Conservation (phyloP, 2,113 vertebrate species). For the Phrynocephalus versicolor region DNA sequence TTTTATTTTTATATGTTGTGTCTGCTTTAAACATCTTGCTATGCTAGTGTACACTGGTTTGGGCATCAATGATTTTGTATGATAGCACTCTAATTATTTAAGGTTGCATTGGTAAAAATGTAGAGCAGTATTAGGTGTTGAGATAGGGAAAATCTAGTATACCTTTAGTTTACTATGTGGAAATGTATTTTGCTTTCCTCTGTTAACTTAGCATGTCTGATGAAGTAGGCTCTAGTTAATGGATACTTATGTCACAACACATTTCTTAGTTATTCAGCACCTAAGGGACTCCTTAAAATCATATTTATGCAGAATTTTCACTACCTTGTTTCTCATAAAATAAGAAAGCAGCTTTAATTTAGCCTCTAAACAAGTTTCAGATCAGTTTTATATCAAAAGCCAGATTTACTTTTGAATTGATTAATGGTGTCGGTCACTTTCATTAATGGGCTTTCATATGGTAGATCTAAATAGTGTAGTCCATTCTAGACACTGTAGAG, state of each 20-base stretch:
- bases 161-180: neutral
- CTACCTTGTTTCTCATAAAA: neutral
- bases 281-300: neutral
- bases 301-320: neutral
- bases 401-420: neutral
- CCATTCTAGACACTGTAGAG: neutral
- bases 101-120: neutral
- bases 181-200: neutral
- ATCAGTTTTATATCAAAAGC: neutral
- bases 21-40: neutral
- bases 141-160: neutral
- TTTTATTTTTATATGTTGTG: neutral
- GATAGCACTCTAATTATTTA: neutral
- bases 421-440: neutral
- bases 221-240: neutral
- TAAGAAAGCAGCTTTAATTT: neutral
- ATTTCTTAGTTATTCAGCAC: neutral
- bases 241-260: neutral
- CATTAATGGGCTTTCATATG: neutral
- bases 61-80: neutral
- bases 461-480: neutral
- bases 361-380: neutral
- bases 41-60: neutral
- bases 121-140: neutral
- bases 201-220: neutral